Evolutionary conservation across 2,888 invertebrate species (phyloP).

Genomic region (Chaetoderma sp.): DNA sequence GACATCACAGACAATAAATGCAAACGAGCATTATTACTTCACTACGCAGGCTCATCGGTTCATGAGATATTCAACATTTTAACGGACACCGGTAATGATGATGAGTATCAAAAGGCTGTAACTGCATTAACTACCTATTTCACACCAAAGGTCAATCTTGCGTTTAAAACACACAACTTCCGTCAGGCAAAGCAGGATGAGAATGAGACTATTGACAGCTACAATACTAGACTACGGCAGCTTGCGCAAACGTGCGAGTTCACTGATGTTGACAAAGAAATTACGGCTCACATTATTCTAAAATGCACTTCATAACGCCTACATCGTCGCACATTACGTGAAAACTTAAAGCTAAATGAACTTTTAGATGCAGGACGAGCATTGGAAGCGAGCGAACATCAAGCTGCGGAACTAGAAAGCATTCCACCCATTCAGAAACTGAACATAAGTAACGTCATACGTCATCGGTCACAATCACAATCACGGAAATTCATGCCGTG

Average conservation of each 20-base stretch:
- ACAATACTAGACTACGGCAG: slow-evolving; percentile 10
- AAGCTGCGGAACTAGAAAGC: background rate
- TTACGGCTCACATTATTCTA: slow-evolving; percentile 6
- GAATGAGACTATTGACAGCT: slow-evolving; percentile 8
- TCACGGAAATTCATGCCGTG: background rate
- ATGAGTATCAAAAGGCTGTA: background rate
- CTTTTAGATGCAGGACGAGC: slow-evolving; percentile 12
- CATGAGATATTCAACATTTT: slow-evolving; percentile 14
- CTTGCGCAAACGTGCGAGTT: slow-evolving; percentile 11
- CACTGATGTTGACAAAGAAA: slow-evolving; percentile 9
- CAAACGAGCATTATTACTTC: slow-evolving; percentile 9
- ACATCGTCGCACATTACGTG: background rate
- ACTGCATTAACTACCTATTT: slow-evolving; percentile 5
- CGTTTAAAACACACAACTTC: slow-evolving; percentile 4
- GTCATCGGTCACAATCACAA: background rate
- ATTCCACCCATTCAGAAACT: background rate
- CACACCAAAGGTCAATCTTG: slow-evolving; percentile 7
- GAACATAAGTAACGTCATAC: background rate
- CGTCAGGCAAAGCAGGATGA: background rate
- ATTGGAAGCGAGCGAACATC: slow-evolving; percentile 1
- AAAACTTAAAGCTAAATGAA: background rate
- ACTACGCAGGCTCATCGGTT: slow-evolving; percentile 11
- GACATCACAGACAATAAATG: background rate
- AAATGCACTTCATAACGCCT: background rate
- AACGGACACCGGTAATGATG: slow-evolving; percentile 4